Evolutionary conservation across 2,113 vertebrate genomes (phyloP).

Genomic region (Microtus ochrogaster): DNA sequence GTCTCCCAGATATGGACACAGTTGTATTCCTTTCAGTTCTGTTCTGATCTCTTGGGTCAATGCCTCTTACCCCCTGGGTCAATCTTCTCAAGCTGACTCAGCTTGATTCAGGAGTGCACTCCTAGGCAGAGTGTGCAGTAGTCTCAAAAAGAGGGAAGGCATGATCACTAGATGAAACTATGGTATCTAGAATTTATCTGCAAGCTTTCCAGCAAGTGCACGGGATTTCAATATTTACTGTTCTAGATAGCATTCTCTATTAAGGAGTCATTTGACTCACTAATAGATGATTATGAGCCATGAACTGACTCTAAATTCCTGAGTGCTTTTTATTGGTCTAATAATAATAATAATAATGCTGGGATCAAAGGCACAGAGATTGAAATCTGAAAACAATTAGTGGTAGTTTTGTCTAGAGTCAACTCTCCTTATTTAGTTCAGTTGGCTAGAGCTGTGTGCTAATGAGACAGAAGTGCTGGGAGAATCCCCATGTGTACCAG

Average conservation of each 20-base stretch:
- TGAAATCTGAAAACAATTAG: slow-evolving; percentile 78
- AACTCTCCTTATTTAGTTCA: slow-evolving; percentile 72
- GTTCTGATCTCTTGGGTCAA: neutral
- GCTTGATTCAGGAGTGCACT: neutral
- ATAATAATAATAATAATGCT: slow-evolving; percentile 70
- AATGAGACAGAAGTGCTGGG: slow-evolving; percentile 43
- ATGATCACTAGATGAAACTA: neutral
- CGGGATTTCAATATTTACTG: slow-evolving; percentile 70
- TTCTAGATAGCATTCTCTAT: slow-evolving; percentile 31
- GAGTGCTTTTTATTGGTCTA: slow-evolving; percentile 45
- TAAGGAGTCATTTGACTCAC: slow-evolving; percentile 57
- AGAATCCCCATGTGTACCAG: slow-evolving; percentile 42
- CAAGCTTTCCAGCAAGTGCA: slow-evolving; percentile 8
- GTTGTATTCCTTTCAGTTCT: neutral
- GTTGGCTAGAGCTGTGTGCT: slow-evolving; percentile 54
- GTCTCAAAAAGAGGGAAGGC: neutral
- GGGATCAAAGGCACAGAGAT: slow-evolving; percentile 64
- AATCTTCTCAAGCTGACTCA: neutral
- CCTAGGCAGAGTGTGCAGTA: neutral
- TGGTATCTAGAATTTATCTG: slow-evolving; percentile 53
- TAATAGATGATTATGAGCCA: slow-evolving; percentile 63
- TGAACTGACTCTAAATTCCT: slow-evolving; percentile 56
- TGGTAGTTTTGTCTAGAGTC: slow-evolving; percentile 70
- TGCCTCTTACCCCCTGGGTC: too few relatives aligned
- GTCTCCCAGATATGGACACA: neutral